Evolutionary conservation across 1,140 invertebrate species (phyloP).

Genomic region (Protaetia brevitarsis): DNA sequence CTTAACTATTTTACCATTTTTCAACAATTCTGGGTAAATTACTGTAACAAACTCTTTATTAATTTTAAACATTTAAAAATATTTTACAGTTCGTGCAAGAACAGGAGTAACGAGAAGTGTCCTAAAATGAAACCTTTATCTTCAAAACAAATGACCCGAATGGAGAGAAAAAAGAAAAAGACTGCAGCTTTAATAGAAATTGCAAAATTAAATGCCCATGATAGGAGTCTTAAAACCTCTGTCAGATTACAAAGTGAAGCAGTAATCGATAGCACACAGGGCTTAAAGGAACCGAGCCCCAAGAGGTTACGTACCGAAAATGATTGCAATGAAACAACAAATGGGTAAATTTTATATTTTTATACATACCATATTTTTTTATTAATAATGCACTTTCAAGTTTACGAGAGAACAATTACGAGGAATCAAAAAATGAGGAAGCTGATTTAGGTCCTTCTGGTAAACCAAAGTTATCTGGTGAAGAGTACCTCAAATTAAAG

Average conservation of each 20-base stretch:
- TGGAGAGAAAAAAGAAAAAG: slow-evolving; percentile 64
- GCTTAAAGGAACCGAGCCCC: slow-evolving; percentile 35
- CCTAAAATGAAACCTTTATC: background rate
- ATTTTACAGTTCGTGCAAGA: background rate
- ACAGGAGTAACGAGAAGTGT: background rate
- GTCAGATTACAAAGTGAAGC: background rate
- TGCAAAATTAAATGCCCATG: slow-evolving; percentile 59
- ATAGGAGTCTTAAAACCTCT: slow-evolving; percentile 42
- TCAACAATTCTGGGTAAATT: background rate
- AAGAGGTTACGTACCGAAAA: slow-evolving; percentile 38
- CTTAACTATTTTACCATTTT: background rate
- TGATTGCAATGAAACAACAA: background rate
- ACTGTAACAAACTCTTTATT: no score
- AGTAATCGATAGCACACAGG: slow-evolving; percentile 23
- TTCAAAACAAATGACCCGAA: slow-evolving; percentile 38
- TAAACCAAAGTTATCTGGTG: slow-evolving; percentile 48
- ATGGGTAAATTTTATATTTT: background rate
- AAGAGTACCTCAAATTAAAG: slow-evolving; percentile 56
- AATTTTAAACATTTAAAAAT: no score
- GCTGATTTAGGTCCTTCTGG: slow-evolving; percentile 16
- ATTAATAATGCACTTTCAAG: background rate
- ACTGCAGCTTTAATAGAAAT: slow-evolving; percentile 60
- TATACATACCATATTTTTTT: background rate
- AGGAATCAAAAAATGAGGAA: background rate
- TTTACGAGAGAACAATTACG: background rate